These are phyloP conservation scores for Sphaeridia pumilis DNA, from an alignment of 2,888 invertebrate genomes.

Conservation along the genomic window DNA sequence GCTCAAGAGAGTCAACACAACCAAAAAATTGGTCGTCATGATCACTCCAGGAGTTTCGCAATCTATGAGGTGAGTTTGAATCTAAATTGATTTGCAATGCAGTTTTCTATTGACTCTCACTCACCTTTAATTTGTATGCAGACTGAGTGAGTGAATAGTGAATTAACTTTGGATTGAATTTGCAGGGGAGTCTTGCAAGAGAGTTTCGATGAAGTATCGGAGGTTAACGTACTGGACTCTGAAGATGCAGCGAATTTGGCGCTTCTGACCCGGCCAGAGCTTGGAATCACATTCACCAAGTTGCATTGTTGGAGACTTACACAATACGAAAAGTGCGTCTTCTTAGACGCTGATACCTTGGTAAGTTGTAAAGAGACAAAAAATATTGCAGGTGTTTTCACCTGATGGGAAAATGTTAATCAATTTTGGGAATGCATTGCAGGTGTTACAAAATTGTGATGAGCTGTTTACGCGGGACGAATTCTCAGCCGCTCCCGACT, in stretches of 20 bases:
- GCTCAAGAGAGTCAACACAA: conserved; percentile 66
- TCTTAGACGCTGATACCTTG: conserved; percentile 95
- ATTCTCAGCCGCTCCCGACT: conserved; percentile 90
- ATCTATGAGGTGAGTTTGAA: conserved; percentile 77
- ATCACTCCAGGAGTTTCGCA: conserved; percentile 82
- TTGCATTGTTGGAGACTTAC: conserved; percentile 96
- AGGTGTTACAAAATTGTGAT: conserved; percentile 92
- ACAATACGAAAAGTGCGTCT: conserved; percentile 93
- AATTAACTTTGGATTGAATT: no score
- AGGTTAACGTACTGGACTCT: conserved; percentile 93
- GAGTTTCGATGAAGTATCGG: conserved; percentile 71
- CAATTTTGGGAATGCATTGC: no score
- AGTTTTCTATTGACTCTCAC: neutral
- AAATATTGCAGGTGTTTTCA: no score
- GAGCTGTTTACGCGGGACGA: conserved; percentile 95
- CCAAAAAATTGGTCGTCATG: conserved; percentile 71
- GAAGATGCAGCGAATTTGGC: conserved; percentile 80
- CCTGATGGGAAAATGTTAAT: no score
- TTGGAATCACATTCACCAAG: conserved; percentile 97
- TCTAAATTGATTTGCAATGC: no score
- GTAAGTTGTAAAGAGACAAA: no score
- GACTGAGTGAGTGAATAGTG: no score
- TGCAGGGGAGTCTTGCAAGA: conserved; percentile 62
- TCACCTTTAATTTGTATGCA: neutral
- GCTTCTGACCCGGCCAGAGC: conserved; percentile 80